Base-by-base conservation (phyloP, 2,888 invertebrate genomes). In the Brachynemurus nebulosus region DNA sequence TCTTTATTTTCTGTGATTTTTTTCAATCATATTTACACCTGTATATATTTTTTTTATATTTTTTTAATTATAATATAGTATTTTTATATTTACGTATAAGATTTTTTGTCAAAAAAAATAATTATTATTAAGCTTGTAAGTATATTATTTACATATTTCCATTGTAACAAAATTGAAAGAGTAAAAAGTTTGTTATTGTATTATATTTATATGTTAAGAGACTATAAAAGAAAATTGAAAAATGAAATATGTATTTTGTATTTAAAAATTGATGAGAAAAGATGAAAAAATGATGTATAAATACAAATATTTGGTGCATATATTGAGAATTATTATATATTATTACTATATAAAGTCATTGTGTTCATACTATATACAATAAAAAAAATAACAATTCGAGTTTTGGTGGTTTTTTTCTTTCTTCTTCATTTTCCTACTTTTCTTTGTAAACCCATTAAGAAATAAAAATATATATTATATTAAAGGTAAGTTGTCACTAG, bases 201-300 rank as follows among this genome's bases (percentile, higher is more conserved):
- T 30, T 30, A 30, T 30, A 30, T 30, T 30, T 30, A 30, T 30
- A 30, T 30, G 30, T 30, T 30, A 30, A 30, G 30, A 30, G 30
- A 30, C 30, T 30, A 30, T 12, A 30, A 23, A 27, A n/a, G n/a
- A n/a, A n/a, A n/a, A n/a, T n/a, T n/a, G n/a, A n/a, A n/a, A n/a
- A n/a, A n/a, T n/a, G n/a, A 30, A 30, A 30, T 30, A 30, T 30
- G 30, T 30, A 30, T 30, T 30, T 30, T 30, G 30, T 30, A 30
- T 30, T 30, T 30, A 30, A 30, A 30, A 30, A 30, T 30, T 30
- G 30, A 30, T 9, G 14, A n/a, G 5, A 30, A 27, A 30, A n/a
- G n/a, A n/a, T n/a, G n/a, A n/a, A n/a, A 30, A 30, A 30, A 30
- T 30, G 30, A 30, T 30, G 30, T 30, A 30, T 30, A 30, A n/a